Percentiles rank a stretch among this genome's conserved stretches.
Evolutionary conservation across 1,140 invertebrate genomes (phyloP).

Genomic region (Antheraea mylitta): DNA sequence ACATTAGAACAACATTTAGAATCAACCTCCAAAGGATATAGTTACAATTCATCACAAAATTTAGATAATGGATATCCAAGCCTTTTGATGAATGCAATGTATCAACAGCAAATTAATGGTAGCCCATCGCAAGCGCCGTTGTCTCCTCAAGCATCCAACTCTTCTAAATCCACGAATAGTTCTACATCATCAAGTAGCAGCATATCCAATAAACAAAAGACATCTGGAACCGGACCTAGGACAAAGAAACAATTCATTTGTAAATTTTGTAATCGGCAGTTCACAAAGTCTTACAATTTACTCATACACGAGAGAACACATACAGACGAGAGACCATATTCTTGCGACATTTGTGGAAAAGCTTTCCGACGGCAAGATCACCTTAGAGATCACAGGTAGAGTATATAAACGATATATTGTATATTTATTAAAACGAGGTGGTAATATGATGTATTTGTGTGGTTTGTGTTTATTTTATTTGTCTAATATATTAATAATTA

Average conservation of each 20-base stretch:
- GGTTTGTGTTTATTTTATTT: background rate
- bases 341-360: conserved; percentile 98
- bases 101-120: conserved; percentile 78
- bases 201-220: conserved; percentile 79
- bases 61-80: conserved; percentile 80
- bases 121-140: conserved; percentile 65
- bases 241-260: conserved; percentile 99
- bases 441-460: background rate
- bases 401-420: background rate
- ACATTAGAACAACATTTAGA: conserved; percentile 76
- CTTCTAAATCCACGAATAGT: conserved; percentile 71
- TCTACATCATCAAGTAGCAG: conserved; percentile 75
- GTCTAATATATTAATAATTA: background rate
- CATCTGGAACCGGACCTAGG: conserved; percentile 82
- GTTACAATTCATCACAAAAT: conserved; percentile 71
- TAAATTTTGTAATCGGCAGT: conserved; percentile 97
- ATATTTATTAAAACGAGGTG: background rate
- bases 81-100: conserved; percentile 81
- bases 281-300: conserved; percentile 99
- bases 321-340: conserved; percentile 98
- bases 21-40: conserved; percentile 68
- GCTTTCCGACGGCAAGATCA: conserved; percentile 98
- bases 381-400: conserved; percentile 94
- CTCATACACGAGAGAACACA: conserved; percentile 98
- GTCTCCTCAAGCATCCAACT: conserved; percentile 65